A percentile compares a stretch with the other conserved stretches of the same genome.
Conservation (phyloP, 2,888 invertebrate species). For the Noctua comes region DNA sequence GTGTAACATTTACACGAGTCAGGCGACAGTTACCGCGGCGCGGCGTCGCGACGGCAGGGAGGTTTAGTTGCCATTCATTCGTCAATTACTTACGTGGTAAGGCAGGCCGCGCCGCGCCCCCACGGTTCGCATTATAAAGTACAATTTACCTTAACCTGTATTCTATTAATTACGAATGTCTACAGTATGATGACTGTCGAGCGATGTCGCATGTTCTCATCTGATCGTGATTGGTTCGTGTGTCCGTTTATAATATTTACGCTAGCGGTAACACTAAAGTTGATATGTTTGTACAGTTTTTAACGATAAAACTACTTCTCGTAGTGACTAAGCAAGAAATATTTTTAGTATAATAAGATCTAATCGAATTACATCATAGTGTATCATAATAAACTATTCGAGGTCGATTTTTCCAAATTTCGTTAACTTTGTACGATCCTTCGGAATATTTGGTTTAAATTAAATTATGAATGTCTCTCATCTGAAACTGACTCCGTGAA, state of each 20-base stretch:
- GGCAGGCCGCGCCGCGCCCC: conserved; percentile 64
- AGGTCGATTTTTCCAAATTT: conserved; percentile 80
- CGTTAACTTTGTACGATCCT: conserved; percentile 84
- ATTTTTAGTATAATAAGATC: conserved; percentile 89
- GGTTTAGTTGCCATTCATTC: conserved; percentile 30
- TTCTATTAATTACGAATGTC: conserved; percentile 73
- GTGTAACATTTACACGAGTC: not conserved
- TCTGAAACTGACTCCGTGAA: conserved; percentile 84
- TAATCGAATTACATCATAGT: conserved; percentile 90
- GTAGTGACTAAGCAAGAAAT: conserved; percentile 89
- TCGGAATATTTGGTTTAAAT: conserved; percentile 81
- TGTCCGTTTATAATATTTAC: conserved; percentile 77
- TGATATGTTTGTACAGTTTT: conserved; percentile 89
- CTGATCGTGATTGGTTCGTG: conserved; percentile 72
- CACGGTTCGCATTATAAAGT: conserved; percentile 78
- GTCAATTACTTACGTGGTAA: conserved; percentile 40
- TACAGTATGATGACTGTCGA: conserved; percentile 76
- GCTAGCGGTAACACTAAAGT: conserved; percentile 82
- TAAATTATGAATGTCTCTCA: conserved; percentile 79
- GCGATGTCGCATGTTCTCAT: conserved; percentile 76
- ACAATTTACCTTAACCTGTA: conserved; percentile 83
- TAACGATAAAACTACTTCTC: conserved; percentile 87
- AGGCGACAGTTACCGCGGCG: not conserved
- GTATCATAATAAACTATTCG: conserved; percentile 86
- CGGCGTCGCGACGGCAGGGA: not conserved